phyloP scores from a whole-genome alignment of 2,888 invertebrate species.

The Alsophila aescularia region DNA sequence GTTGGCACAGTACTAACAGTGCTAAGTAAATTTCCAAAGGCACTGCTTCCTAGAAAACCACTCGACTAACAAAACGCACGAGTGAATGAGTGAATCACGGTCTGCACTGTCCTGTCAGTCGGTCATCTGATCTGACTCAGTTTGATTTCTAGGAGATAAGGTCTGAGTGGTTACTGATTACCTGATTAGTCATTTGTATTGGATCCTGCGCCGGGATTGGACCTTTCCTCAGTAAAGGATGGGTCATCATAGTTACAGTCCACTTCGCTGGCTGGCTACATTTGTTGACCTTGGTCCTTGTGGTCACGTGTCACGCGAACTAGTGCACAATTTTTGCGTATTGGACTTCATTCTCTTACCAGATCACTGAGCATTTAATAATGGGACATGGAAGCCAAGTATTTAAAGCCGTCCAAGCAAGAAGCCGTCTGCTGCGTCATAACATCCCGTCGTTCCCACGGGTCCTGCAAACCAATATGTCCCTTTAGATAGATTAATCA shows the following conservation, averaged over 20 bases:
- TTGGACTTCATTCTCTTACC: background rate
- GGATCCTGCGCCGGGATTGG: background rate
- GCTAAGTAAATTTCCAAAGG: constrained; percentile 5
- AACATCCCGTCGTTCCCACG: constrained; percentile 55
- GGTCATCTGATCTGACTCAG: constrained; percentile 56
- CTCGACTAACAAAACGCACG: background rate
- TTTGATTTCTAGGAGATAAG: constrained; percentile 8
- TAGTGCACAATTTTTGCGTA: background rate
- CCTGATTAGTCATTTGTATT: background rate
- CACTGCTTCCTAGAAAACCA: constrained; percentile 10
- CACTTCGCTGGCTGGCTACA: too few species aligned
- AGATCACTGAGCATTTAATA: constrained; percentile 1
- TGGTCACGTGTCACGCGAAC: too few species aligned
- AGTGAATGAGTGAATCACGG: constrained; percentile 30
- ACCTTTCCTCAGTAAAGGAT: background rate
- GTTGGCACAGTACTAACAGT: constrained; percentile 3
- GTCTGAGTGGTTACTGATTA: background rate
- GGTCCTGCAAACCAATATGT: constrained; percentile 42
- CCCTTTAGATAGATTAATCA: constrained; percentile 40
- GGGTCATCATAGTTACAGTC: too few species aligned
- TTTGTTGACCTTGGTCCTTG: background rate
- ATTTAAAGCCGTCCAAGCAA: constrained; percentile 38
- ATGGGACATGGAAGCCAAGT: constrained; percentile 34
- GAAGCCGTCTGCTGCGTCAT: constrained; percentile 52
- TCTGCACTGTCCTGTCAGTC: constrained; percentile 25